A percentile compares a stretch with the other conserved stretches of the same genome.
Conservation (phyloP, 2,113 vertebrate species). For the Grus americana region DNA sequence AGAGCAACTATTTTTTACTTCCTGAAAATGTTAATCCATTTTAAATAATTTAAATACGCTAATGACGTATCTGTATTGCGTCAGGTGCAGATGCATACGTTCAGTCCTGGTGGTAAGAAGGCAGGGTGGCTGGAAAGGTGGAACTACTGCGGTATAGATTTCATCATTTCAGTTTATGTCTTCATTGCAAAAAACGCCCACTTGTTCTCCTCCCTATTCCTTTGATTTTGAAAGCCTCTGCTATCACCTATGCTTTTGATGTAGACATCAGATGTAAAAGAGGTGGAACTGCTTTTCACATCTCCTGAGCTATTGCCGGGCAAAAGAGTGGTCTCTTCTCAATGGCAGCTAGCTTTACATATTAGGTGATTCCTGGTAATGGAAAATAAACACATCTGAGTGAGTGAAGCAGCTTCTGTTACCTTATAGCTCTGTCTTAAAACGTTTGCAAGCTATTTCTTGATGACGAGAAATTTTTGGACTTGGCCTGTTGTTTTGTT, state of each 20-base stretch:
- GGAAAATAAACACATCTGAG: slow-evolving; percentile 16
- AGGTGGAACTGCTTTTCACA: slow-evolving; percentile 35
- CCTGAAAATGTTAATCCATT: background rate
- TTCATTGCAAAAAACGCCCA: slow-evolving; percentile 50
- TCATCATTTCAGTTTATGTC: slow-evolving; percentile 51
- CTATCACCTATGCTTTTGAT: slow-evolving; percentile 39
- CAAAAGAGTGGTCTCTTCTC: slow-evolving; percentile 2
- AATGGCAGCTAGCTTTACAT: background rate
- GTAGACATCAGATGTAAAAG: slow-evolving; percentile 55
- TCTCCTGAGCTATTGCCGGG: slow-evolving; percentile 23
- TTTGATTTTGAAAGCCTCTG: slow-evolving; percentile 65
- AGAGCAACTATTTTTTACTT: background rate
- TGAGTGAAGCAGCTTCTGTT: background rate
- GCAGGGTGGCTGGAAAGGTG: slow-evolving; percentile 11
- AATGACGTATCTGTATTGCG: background rate
- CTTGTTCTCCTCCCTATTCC: slow-evolving; percentile 52
- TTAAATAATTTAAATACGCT: background rate
- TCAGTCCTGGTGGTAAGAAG: background rate
- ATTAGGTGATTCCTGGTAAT: slow-evolving; percentile 2
- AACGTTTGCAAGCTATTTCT: background rate
- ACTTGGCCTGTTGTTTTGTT: background rate
- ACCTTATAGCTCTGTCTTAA: background rate
- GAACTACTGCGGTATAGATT: slow-evolving; percentile 25
- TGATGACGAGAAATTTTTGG: background rate
- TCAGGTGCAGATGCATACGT: background rate